Conservation (phyloP, 2,113 vertebrate species). For the Onychostoma macrolepis region DNA sequence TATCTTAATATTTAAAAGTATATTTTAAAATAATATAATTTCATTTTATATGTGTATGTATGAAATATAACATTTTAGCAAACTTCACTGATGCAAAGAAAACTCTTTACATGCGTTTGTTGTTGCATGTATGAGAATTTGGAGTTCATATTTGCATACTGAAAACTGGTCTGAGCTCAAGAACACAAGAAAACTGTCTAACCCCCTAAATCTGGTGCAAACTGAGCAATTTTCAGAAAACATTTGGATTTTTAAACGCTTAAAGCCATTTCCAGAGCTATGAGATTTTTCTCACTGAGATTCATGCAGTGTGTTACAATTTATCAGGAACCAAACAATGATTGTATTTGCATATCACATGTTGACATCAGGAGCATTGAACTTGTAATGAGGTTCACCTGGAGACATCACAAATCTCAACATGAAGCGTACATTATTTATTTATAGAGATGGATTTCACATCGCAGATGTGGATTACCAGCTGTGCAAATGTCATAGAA, state of each 20-base stretch:
- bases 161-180: neutral
- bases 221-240: neutral
- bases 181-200: neutral
- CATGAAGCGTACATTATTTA: constrained; percentile 10
- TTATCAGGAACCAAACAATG: neutral
- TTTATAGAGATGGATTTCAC: constrained; percentile 17
- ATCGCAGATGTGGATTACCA: neutral
- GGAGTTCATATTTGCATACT: neutral
- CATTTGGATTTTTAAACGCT: neutral
- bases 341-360: constrained; percentile 27
- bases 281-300: constrained; percentile 12
- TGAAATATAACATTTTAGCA: too few relatives aligned
- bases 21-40: too few relatives aligned
- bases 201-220: neutral
- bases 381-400: constrained; percentile 22
- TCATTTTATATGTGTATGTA: neutral
- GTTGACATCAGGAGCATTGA: constrained; percentile 16
- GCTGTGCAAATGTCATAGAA: constrained; percentile 14
- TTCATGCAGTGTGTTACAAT: neutral
- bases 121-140: neutral
- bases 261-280: neutral
- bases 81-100: neutral
- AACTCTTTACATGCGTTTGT: neutral
- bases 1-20: too few relatives aligned
- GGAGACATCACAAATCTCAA: constrained; percentile 8